Evolutionary conservation across 2,797 vertebrate species (phyloP).

Genomic region (Centropyge bicolor): DNA sequence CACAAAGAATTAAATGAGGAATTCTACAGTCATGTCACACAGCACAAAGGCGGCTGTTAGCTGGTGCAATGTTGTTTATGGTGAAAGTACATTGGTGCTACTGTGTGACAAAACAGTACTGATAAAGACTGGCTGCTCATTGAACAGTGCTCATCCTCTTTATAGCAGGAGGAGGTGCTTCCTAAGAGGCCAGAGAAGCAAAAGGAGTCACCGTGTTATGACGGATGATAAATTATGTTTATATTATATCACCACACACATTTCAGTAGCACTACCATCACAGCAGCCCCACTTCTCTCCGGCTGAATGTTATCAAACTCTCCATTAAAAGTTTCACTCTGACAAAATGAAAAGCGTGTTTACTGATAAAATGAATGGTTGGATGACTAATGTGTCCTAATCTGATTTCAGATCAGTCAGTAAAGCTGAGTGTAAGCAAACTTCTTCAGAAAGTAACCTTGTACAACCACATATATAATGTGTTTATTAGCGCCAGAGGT

Average conservation of each 20-base stretch:
- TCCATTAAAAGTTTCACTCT: conserved; percentile 11
- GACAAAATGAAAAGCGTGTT: conserved; percentile 10
- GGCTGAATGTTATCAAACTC: conserved; percentile 4
- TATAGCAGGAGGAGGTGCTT: background rate
- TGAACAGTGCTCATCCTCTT: conserved; percentile 20
- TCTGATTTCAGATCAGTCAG: background rate
- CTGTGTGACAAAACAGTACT: conserved; percentile 23
- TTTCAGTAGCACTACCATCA: conserved; percentile 34
- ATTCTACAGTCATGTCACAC: conserved; percentile 58
- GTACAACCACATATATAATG: too few species aligned
- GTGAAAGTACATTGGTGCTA: conserved; percentile 17
- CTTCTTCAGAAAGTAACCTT: background rate
- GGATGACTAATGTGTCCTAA: conserved; percentile 5
- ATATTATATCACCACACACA: background rate
- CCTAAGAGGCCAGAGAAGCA: conserved; percentile 1
- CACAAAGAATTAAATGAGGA: conserved; percentile 46
- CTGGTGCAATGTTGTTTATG: conserved; percentile 4
- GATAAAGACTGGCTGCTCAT: conserved; percentile 14
- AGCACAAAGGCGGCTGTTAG: conserved; percentile 38
- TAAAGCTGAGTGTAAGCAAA: background rate
- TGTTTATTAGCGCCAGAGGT: background rate
- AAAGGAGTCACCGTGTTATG: conserved; percentile 24
- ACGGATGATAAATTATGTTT: conserved; percentile 31
- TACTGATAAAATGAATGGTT: conserved; percentile 10
- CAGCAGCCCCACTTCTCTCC: conserved; percentile 3